These are phyloP conservation scores for Asbolus verrucosus DNA, from an alignment of 1,140 invertebrate genomes.

Conservation along the genomic window DNA sequence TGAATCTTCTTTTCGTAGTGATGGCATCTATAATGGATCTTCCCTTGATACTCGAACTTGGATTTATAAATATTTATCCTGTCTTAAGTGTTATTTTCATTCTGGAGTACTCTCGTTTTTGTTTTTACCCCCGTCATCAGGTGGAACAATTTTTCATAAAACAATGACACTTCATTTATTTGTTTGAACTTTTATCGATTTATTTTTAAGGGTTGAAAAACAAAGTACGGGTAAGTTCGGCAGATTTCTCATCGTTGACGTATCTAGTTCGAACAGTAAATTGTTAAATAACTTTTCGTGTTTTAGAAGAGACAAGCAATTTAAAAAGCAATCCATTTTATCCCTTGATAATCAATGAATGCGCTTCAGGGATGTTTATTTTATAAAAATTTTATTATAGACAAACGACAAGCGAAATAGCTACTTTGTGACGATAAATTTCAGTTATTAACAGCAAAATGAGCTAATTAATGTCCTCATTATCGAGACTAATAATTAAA, in stretches of 20 bases:
- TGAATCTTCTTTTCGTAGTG: neutral
- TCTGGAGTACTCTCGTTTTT: neutral
- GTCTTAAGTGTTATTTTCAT: neutral
- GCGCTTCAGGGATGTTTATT: no score
- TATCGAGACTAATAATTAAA: no score
- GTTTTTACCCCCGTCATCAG: neutral
- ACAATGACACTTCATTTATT: conserved; percentile 16
- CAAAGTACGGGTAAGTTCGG: neutral
- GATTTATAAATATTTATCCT: neutral
- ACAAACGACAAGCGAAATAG: no score
- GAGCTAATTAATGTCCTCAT: no score
- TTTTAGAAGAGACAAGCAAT: neutral
- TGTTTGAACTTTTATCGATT: conserved; percentile 1
- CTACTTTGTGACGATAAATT: no score
- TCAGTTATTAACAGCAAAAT: no score
- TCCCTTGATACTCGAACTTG: no score
- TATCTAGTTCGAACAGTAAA: neutral
- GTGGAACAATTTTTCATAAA: conserved; percentile 15
- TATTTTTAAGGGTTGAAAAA: conserved; percentile 5
- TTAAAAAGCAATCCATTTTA: neutral
- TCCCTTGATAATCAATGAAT: no score
- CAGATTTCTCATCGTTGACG: neutral
- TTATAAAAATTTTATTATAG: no score
- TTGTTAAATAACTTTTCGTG: neutral
- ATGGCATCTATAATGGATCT: no score